These are phyloP conservation scores for Microplitis mediator DNA, from an alignment of 1,140 invertebrate genomes.

Conservation along the genomic window DNA sequence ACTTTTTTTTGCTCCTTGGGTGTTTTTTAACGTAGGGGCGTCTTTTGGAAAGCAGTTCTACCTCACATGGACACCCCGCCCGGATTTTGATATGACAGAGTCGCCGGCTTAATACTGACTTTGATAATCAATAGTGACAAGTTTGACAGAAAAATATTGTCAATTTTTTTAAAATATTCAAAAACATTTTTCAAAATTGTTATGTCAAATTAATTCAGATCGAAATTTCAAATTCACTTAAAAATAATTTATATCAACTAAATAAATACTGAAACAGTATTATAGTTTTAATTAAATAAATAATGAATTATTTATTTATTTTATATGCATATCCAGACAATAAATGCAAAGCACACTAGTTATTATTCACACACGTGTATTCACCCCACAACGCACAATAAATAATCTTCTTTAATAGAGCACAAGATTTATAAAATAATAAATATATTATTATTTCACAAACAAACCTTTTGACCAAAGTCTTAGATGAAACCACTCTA, in stretches of 20 bases:
- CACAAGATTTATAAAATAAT: constrained; percentile 4
- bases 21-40: no score
- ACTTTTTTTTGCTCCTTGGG: no score
- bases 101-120: no score
- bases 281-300: background rate
- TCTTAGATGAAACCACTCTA: constrained; percentile 18
- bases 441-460: background rate
- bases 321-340: background rate
- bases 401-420: constrained; percentile 6
- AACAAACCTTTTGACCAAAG: constrained; percentile 34
- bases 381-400: constrained; percentile 11
- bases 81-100: no score
- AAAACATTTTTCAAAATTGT: no score
- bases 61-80: no score
- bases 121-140: no score
- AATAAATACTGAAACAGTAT: background rate
- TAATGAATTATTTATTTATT: constrained; percentile 1
- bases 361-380: constrained; percentile 25
- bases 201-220: no score
- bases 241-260: background rate
- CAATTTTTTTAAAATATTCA: no score
- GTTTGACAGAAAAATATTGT: no score
- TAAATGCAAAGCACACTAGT: constrained; percentile 9
- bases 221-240: background rate
- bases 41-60: no score